Percentiles rank a stretch among this genome's conserved stretches.
Conservation (phyloP, 2,888 invertebrate species). For the Trichogramma evanescens region DNA sequence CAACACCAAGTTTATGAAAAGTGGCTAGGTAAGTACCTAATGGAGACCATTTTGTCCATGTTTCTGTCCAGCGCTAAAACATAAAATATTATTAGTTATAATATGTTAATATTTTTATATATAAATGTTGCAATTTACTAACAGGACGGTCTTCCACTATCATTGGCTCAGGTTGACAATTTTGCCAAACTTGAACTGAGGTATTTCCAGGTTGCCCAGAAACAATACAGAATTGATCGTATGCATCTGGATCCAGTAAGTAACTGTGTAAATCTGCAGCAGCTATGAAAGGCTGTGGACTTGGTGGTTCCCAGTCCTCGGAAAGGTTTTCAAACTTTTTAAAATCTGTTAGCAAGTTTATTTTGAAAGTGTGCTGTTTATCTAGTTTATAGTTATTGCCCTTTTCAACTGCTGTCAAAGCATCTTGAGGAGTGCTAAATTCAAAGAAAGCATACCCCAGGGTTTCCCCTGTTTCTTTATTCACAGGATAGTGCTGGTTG, state of each 20-base stretch:
- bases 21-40: conserved; percentile 93
- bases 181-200: conserved; percentile 80
- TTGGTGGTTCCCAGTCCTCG: conserved; percentile 87
- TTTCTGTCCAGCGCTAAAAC: conserved; percentile 88
- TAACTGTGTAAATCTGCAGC: conserved; percentile 89
- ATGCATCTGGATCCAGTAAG: conserved; percentile 87
- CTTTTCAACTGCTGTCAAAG: conserved; percentile 79
- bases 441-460: conserved; percentile 81
- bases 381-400: conserved; percentile 92
- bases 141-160: conserved; percentile 72
- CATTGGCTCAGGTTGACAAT: conserved; percentile 79
- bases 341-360: conserved; percentile 92
- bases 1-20: conserved; percentile 91
- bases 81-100: conserved; percentile 6
- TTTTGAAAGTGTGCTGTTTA: conserved; percentile 88
- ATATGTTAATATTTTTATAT: conserved; percentile 14
- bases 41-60: conserved; percentile 95
- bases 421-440: conserved; percentile 74
- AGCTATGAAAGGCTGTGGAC: conserved; percentile 80
- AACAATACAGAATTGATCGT: conserved; percentile 92
- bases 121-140: not conserved
- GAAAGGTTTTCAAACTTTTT: conserved; percentile 87
- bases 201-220: conserved; percentile 71
- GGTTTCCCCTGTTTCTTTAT: conserved; percentile 3
- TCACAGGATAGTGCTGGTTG: conserved; percentile 75